Percentiles rank a stretch among this genome's conserved stretches.
These are phyloP conservation scores for Scortum barcoo DNA, from an alignment of 2,113 vertebrate genomes.

Conservation along the genomic window DNA sequence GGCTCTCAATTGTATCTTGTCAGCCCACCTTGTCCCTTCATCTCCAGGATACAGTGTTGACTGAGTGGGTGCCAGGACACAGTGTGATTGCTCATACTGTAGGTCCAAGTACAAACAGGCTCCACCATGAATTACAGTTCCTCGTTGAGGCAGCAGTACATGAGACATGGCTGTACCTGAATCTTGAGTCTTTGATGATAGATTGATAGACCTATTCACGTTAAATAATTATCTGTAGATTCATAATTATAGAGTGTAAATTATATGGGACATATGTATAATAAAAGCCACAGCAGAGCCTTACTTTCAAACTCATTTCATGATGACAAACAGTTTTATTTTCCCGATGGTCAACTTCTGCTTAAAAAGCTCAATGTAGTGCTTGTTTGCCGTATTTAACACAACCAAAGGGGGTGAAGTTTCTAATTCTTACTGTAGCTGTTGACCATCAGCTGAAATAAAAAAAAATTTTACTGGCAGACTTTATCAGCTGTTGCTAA, in stretches of 20 bases:
- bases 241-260: neutral
- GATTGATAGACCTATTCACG: neutral
- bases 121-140: slow-evolving; percentile 20
- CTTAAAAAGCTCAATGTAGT: neutral
- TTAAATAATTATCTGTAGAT: neutral
- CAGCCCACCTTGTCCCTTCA: slow-evolving; percentile 64
- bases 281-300: neutral
- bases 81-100: slow-evolving; percentile 43
- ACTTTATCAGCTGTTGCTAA: neutral
- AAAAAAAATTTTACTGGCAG: neutral
- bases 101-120: slow-evolving; percentile 30
- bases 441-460: neutral
- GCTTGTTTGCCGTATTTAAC: neutral
- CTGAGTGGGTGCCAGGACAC: slow-evolving; percentile 69
- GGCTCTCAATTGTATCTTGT: slow-evolving; percentile 63
- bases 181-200: neutral
- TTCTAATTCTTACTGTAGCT: neutral
- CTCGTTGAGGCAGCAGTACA: too few species aligned
- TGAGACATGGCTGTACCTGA: neutral
- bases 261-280: neutral
- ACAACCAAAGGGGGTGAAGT: too few species aligned
- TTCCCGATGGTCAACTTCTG: neutral
- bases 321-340: neutral
- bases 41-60: slow-evolving; percentile 76
- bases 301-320: neutral